A percentile compares a stretch with the other conserved stretches of the same genome.
These are phyloP conservation scores for Pheosia tremula DNA, from an alignment of 2,888 invertebrate genomes.

Conservation along the genomic window DNA sequence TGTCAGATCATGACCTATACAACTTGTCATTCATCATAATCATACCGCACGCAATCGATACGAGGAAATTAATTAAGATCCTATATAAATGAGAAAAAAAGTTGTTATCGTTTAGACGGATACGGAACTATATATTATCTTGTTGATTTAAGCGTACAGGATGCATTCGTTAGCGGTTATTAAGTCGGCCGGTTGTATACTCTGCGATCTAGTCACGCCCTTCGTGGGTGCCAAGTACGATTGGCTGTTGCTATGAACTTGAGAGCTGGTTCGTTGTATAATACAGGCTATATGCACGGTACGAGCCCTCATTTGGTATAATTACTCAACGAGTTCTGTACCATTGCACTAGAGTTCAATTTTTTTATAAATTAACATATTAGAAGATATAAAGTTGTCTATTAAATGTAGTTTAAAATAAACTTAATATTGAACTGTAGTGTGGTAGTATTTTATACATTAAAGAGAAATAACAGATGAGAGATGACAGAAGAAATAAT, in stretches of 20 bases:
- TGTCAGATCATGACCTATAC: no score
- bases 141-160: conserved; percentile 43
- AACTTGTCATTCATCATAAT: neutral
- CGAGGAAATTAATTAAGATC: conserved; percentile 40
- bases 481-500: no score
- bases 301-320: no score
- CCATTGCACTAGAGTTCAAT: no score
- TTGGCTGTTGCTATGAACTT: conserved; percentile 4
- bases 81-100: conserved; percentile 32
- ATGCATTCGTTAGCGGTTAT: conserved; percentile 43
- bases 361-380: no score
- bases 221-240: conserved; percentile 14
- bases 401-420: no score
- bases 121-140: conserved; percentile 48
- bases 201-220: conserved; percentile 39
- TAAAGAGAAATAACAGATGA: no score
- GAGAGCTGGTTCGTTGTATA: conserved; percentile 5
- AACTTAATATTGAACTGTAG: no score
- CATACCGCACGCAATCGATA: conserved; percentile 22
- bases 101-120: conserved; percentile 43
- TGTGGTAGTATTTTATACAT: no score
- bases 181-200: conserved; percentile 36
- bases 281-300: neutral
- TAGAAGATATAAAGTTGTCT: no score
- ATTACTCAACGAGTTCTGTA: no score